phyloP scores from a whole-genome alignment of 1,140 invertebrate genomes.

The Homarus americanus region DNA sequence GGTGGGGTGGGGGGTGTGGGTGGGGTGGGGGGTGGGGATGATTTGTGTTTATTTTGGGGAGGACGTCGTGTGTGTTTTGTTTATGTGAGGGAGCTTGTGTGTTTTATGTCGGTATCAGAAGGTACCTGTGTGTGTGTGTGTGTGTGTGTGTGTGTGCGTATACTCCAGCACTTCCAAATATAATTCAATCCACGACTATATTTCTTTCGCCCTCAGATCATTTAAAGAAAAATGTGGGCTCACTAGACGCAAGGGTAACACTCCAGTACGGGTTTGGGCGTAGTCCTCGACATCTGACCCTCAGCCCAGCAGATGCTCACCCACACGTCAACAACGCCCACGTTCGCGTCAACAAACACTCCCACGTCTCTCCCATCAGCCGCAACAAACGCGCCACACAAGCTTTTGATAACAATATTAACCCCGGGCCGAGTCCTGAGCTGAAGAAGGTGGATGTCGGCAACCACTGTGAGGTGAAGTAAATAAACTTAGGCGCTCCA shows the following conservation, averaged over 20 bases:
- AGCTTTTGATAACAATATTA: not conserved
- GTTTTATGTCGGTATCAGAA: no score
- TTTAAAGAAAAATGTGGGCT: constrained; percentile 51
- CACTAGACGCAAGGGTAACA: constrained; percentile 40
- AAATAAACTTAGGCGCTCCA: not conserved
- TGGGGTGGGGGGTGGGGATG: no score
- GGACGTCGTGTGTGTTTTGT: no score
- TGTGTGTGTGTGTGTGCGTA: no score
- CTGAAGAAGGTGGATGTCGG: not conserved
- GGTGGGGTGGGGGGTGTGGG: no score
- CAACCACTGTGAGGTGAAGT: constrained; percentile 26
- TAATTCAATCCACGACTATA: no score
- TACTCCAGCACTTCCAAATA: no score
- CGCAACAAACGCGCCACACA: not conserved
- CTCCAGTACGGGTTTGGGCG: constrained; percentile 43
- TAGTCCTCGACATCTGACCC: not conserved
- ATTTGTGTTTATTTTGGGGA: not conserved
- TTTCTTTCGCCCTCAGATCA: constrained; percentile 9
- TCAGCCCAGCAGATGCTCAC: constrained; percentile 34
- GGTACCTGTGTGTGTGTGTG: no score
- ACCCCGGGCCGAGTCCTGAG: not conserved
- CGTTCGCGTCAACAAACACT: not conserved
- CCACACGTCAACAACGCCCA: constrained; percentile 17
- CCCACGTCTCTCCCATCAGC: not conserved
- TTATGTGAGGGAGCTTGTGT: no score